Conservation (phyloP, 2,888 invertebrate species). For the Drosophila borborema region DNA sequence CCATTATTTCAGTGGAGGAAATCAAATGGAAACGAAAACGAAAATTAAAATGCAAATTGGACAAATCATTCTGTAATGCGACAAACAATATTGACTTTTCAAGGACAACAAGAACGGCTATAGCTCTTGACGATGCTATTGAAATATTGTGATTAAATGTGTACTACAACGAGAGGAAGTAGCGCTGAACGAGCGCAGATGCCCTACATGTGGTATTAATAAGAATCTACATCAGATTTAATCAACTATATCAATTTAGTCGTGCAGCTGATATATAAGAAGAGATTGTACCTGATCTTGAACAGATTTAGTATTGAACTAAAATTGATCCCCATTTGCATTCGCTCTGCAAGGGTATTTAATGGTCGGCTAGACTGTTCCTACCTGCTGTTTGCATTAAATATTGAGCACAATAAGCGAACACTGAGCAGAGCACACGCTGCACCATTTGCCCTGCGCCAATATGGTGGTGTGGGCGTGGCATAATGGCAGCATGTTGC, state of each 20-base stretch:
- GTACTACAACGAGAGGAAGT: background rate
- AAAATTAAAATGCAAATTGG: background rate
- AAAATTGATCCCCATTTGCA: background rate
- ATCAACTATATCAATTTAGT: background rate
- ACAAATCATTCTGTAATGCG: conserved; percentile 1
- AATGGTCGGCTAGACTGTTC: background rate
- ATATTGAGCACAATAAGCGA: conserved; percentile 46
- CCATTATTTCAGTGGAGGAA: background rate
- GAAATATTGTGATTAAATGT: background rate
- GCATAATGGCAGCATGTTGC: conserved; percentile 32
- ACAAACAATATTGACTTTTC: conserved; percentile 11
- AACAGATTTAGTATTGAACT: too few relatives aligned
- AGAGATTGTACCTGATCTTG: too few relatives aligned
- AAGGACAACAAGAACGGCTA: conserved; percentile 2
- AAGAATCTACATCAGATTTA: background rate
- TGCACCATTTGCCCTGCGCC: conserved; percentile 2
- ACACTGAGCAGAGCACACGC: background rate
- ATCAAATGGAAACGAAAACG: background rate
- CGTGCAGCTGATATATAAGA: background rate
- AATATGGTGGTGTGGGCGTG: conserved; percentile 7
- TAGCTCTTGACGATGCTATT: background rate
- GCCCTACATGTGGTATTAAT: background rate
- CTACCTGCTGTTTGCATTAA: conserved; percentile 24
- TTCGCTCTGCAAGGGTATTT: background rate
- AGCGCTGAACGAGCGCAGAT: background rate